These are phyloP conservation scores for Adela reaumurella DNA, from an alignment of 2,888 invertebrate genomes.

Conservation along the genomic window DNA sequence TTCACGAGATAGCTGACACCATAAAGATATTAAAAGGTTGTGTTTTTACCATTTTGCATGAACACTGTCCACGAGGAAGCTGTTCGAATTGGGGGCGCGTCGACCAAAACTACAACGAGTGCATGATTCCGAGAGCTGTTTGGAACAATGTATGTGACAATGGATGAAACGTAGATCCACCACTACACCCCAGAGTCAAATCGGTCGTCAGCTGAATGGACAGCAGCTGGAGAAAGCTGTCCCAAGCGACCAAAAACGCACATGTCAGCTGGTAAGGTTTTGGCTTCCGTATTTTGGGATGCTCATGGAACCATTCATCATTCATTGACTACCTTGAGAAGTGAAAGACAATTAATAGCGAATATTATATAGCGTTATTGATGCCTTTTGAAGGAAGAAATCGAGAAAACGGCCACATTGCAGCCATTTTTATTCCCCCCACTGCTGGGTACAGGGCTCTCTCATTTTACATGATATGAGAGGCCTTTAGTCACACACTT, in stretches of 20 bases:
- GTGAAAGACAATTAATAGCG: conserved; percentile 2
- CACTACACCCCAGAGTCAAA: conserved; percentile 8
- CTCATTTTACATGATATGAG: too few species aligned
- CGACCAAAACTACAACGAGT: not conserved
- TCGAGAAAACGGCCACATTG: conserved; percentile 1
- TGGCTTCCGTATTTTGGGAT: conserved; percentile 7
- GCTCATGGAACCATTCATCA: conserved; percentile 3
- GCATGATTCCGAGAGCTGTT: conserved; percentile 8
- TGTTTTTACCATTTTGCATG: too few species aligned
- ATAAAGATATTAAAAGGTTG: too few species aligned
- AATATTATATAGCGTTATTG: conserved; percentile 1
- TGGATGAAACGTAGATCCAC: conserved; percentile 10
- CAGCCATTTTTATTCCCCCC: too few species aligned
- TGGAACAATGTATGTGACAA: conserved; percentile 8
- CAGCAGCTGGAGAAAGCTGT: too few species aligned
- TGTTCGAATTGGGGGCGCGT: too few species aligned
- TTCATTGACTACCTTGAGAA: conserved; percentile 4
- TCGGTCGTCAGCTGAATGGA: conserved; percentile 8
- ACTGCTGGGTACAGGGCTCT: too few species aligned
- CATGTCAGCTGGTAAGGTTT: conserved; percentile 1
- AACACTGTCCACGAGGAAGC: too few species aligned
- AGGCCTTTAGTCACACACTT: too few species aligned
- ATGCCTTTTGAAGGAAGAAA: conserved; percentile 4
- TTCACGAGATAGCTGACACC: too few species aligned
- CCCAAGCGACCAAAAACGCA: too few species aligned